phyloP scores from a whole-genome alignment of 2,797 vertebrate species.

The Dallia pectoralis region DNA sequence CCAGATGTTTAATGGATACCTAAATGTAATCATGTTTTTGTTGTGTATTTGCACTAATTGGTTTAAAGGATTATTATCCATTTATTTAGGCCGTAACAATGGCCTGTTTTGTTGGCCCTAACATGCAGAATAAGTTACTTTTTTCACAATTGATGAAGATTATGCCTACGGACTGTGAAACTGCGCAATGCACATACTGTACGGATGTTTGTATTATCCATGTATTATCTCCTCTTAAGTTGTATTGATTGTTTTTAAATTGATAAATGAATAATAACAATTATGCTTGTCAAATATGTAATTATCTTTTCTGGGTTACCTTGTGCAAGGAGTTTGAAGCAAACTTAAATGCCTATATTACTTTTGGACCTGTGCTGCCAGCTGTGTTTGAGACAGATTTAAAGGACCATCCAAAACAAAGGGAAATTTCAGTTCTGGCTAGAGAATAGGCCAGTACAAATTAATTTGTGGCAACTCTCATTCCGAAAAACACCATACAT shows the following conservation, averaged over 20 bases:
- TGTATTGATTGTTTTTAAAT: neutral
- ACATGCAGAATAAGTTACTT: neutral
- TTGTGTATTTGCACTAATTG: slow-evolving; percentile 9
- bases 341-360: no score
- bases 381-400: no score
- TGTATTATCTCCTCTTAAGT: neutral
- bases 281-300: neutral
- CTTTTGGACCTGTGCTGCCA: no score
- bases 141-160: neutral
- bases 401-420: no score
- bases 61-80: slow-evolving; percentile 8
- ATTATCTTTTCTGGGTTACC: no score
- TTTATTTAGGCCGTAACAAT: neutral
- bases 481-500: no score
- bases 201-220: neutral
- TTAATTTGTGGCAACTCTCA: no score
- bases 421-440: no score
- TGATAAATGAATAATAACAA: neutral
- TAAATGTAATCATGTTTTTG: neutral
- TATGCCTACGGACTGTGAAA: neutral
- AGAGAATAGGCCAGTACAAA: no score
- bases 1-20: neutral
- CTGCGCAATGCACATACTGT: neutral
- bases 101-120: neutral
- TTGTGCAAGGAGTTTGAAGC: no score